phyloP scores from a whole-genome alignment of 35 echinoderm and acorn worm species.

The Ophioderma brevispina region DNA sequence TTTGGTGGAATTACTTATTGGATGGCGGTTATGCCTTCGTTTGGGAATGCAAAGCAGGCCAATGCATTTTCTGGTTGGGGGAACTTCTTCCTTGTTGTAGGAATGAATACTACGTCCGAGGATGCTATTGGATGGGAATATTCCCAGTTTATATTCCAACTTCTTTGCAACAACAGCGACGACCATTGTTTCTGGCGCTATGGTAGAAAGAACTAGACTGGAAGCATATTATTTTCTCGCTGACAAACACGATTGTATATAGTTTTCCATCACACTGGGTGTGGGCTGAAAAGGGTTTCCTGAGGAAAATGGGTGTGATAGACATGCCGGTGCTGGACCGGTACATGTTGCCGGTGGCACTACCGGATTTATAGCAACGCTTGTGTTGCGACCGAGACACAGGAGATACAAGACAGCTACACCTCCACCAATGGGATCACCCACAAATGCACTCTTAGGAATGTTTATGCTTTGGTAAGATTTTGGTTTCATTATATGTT shows the following conservation, averaged over 20 bases:
- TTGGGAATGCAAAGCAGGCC: constrained; percentile 13
- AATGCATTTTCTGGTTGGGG: constrained; percentile 67
- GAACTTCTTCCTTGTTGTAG: constrained; percentile 17
- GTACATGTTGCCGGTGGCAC: constrained; percentile 83
- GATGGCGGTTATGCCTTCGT: constrained; percentile 58
- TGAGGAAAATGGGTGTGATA: constrained; percentile 54
- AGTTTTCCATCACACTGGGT: constrained; percentile 79
- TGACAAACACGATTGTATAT: constrained; percentile 66
- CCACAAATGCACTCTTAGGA: constrained; percentile 81
- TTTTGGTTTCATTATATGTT: not conserved
- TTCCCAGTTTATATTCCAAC: constrained; percentile 79
- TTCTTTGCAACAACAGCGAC: constrained; percentile 79
- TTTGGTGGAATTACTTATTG: constrained; percentile 77
- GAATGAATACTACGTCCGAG: not conserved
- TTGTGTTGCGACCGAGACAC: constrained; percentile 68
- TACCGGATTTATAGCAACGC: constrained; percentile 72
- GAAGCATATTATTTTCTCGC: constrained; percentile 80
- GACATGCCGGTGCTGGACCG: constrained; percentile 69
- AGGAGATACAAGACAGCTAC: constrained; percentile 64
- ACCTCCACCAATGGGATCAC: constrained; percentile 65
- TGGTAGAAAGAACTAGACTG: constrained; percentile 75
- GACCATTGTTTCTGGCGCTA: constrained; percentile 79
- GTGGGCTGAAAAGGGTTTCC: constrained; percentile 57
- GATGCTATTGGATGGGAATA: constrained; percentile 45
- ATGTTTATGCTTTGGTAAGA: constrained; percentile 98